These are phyloP conservation scores for Clivina fossor DNA, from an alignment of 2,888 invertebrate species.

Conservation along the genomic window DNA sequence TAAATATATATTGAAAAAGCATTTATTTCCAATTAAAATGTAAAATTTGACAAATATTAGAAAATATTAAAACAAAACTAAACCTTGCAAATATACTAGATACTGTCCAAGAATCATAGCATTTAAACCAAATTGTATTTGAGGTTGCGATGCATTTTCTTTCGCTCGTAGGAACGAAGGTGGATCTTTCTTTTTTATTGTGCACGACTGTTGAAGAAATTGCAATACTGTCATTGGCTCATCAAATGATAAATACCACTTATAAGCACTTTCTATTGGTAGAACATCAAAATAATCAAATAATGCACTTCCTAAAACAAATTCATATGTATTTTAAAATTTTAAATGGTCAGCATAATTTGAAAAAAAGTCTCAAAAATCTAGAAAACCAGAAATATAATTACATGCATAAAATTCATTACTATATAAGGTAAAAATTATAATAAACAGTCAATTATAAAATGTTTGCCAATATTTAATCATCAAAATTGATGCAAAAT, in stretches of 20 bases:
- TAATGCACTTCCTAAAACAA: conserved; percentile 35
- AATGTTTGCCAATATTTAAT: too few species aligned
- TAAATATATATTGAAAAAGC: too few species aligned
- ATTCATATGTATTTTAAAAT: not conserved
- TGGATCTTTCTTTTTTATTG: conserved; percentile 39
- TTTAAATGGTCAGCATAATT: too few species aligned
- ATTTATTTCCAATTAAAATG: too few species aligned
- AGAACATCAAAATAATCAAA: conserved; percentile 47
- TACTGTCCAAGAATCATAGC: conserved; percentile 43
- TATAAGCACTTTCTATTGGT: conserved; percentile 54
- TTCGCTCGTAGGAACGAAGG: not conserved
- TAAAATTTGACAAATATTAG: too few species aligned
- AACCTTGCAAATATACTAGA: conserved; percentile 43
- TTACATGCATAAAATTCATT: too few species aligned
- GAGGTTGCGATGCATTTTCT: conserved; percentile 15
- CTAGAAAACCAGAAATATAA: too few species aligned
- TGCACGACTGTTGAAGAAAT: conserved; percentile 50
- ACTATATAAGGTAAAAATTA: too few species aligned
- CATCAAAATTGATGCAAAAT: not conserved
- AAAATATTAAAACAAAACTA: too few species aligned
- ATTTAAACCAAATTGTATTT: conserved; percentile 42
- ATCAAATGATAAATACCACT: conserved; percentile 54
- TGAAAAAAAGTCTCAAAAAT: too few species aligned
- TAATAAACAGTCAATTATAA: too few species aligned
- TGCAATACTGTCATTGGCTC: conserved; percentile 53